Conservation (phyloP, 1,140 invertebrate genomes). For the Metopolophium dirhodum region DNA sequence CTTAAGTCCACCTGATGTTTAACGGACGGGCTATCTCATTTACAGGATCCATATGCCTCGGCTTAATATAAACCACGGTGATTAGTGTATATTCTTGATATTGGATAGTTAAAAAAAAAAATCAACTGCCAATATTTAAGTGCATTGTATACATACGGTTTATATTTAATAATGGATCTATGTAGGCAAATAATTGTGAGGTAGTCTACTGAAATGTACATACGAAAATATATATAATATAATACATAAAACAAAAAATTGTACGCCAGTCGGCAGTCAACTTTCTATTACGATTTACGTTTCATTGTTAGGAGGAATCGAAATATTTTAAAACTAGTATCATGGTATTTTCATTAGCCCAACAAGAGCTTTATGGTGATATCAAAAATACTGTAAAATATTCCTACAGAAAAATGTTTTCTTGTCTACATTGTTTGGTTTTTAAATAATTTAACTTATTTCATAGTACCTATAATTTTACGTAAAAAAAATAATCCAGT, state of each 20-base stretch:
- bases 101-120: neutral
- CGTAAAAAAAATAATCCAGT: neutral
- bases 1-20: slow-evolving; percentile 52
- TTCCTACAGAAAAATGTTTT: neutral
- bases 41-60: slow-evolving; percentile 16
- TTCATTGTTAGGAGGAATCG: neutral
- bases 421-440: neutral
- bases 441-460: neutral
- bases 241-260: neutral
- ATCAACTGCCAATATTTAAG: neutral
- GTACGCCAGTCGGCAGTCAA: neutral
- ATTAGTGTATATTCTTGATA: neutral
- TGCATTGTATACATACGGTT: neutral
- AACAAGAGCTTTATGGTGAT: neutral
- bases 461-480: neutral
- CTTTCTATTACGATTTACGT: neutral
- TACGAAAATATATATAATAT: neutral
- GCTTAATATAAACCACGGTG: neutral
- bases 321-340: neutral
- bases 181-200: neutral
- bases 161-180: neutral
- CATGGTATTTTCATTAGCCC: neutral
- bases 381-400: slow-evolving; percentile 8
- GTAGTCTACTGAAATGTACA: neutral
- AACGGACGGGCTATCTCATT: neutral